Evolutionary conservation across 2,113 vertebrate genomes (phyloP), one percentile per base, ranked within the genome.

Genomic region (Saccopteryx bilineata): DNA sequence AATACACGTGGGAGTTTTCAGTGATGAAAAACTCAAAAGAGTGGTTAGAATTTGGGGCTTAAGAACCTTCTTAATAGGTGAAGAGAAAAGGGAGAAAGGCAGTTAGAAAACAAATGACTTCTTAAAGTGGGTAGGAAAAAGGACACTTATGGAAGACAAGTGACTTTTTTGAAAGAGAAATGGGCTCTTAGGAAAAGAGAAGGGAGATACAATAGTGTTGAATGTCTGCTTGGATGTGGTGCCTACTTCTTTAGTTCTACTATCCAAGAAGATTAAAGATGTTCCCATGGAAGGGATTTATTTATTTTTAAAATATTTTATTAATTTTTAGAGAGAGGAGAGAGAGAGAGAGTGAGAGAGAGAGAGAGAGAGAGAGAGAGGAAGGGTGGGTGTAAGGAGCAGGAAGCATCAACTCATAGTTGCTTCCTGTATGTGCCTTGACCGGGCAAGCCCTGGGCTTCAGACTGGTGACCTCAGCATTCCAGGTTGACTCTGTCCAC

Each of bases 21-120:
- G 66, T 33, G 71, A 50, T 31, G 86, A 68, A 52, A 50, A 72
- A 75, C 33, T 90, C 39, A 54, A 83, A 68, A 9, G 6, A 26
- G 13, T 81, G 23, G 26, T 86, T 89, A 87, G 80, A 86, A 65
- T 85, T 60, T 48, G 79, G 74, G 39, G 60, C 15, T 80, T 91
- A 23, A 48, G 26, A 12, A 58, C 23, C 69, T 39, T 26, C 28
- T 89, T 76, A 52, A 69, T 24, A 58, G 60, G 50, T 54, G 74
- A 80, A 61, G 28, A 48, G 50, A 52, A 71, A 39, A 31, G 33
- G 28, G 8, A n/a, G 80, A 54, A 82, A 61, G 15, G 46, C 19
- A 79, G 10, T 11, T 17, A 33, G 39, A 78, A 91, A 79, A 48
- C 23, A 91, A 50, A 78, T 72, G n/a, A 89, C n/a, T 89, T 88